These are phyloP conservation scores for Teinopalpus imperialis DNA, from an alignment of 2,888 invertebrate genomes.

Conservation along the genomic window DNA sequence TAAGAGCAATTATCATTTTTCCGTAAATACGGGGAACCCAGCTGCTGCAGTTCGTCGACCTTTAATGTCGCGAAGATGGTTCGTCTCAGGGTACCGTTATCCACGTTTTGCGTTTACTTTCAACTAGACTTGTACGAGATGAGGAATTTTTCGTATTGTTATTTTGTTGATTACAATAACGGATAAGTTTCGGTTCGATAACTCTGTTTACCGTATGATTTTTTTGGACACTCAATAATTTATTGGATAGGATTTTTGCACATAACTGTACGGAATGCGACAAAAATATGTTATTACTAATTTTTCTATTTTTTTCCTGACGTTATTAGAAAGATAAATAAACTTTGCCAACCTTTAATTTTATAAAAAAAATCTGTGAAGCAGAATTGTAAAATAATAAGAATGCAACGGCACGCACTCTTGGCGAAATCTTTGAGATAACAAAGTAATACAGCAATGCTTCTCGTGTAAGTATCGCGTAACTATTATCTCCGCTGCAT, in stretches of 20 bases:
- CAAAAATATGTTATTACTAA: no score
- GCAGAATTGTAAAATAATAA: background rate
- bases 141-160: constrained; percentile 33
- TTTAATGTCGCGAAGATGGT: constrained; percentile 38
- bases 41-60: constrained; percentile 48
- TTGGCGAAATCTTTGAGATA: constrained; percentile 10
- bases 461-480: constrained; percentile 14
- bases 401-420: background rate
- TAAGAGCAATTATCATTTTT: constrained; percentile 47
- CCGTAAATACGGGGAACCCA: constrained; percentile 45
- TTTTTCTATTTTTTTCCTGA: background rate
- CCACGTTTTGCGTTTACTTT: constrained; percentile 51
- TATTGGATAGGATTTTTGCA: background rate
- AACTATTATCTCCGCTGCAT: constrained; percentile 15
- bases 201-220: constrained; percentile 2
- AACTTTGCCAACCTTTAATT: no score
- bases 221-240: background rate
- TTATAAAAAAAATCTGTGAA: no score
- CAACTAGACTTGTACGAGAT: constrained; percentile 42
- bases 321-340: background rate
- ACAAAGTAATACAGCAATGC: background rate
- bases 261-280: background rate
- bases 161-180: constrained; percentile 26
- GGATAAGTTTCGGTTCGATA: constrained; percentile 26
- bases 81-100: constrained; percentile 45